Evolutionary conservation across 2,888 invertebrate genomes (phyloP).

Genomic region (Mycalesis mineus): DNA sequence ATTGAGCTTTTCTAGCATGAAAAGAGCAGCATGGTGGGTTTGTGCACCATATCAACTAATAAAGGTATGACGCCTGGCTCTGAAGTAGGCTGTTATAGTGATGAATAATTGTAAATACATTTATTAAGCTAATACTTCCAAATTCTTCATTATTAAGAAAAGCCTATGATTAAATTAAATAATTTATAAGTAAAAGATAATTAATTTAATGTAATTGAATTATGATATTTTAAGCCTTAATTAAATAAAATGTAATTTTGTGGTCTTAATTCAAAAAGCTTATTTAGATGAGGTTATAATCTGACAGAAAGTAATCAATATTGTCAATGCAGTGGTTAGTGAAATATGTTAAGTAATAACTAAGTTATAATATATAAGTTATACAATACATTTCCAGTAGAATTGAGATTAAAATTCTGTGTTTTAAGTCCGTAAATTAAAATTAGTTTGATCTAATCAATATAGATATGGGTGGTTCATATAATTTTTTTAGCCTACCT

Average conservation of each 20-base stretch:
- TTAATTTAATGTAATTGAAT: neutral
- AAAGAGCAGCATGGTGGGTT: too few relatives aligned
- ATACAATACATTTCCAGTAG: neutral
- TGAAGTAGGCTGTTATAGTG: too few relatives aligned
- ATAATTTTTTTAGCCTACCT: slow-evolving; percentile 18
- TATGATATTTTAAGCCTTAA: neutral
- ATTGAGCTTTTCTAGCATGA: too few relatives aligned
- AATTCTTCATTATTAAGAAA: too few relatives aligned
- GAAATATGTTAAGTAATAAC: neutral
- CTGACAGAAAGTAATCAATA: neutral
- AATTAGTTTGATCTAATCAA: slow-evolving; percentile 28
- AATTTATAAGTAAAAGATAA: neutral
- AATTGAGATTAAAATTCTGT: neutral
- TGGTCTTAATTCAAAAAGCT: neutral
- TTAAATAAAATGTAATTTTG: neutral
- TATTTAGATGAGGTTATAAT: neutral
- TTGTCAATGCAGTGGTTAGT: neutral
- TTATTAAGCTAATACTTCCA: too few relatives aligned
- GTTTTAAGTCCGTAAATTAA: neutral
- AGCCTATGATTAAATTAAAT: neutral
- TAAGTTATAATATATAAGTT: neutral
- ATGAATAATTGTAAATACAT: too few relatives aligned
- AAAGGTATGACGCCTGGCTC: too few relatives aligned
- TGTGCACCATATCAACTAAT: too few relatives aligned
- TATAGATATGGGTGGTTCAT: slow-evolving; percentile 21